Base-by-base conservation (phyloP, 23 tunicate genomes). In the Oikopleura vanhoeffeni region DNA sequence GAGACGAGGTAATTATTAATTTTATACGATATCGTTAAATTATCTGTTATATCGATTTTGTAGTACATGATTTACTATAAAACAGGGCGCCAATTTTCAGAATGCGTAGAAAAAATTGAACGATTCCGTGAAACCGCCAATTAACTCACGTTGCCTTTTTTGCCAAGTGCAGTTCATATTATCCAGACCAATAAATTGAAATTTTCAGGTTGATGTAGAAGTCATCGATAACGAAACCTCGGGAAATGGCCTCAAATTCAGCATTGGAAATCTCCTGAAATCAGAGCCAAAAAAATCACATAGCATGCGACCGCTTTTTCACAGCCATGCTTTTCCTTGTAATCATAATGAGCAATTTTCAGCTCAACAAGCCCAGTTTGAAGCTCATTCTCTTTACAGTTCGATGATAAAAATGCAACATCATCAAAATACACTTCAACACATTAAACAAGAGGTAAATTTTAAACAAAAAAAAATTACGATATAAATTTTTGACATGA, bases 401-500 rank as follows among this genome's bases (percentile, higher is more conserved):
- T 49, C 64, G 64, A 49, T 49, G 64, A 49, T 49, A 49, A 49
- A 49, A 49, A 49, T 49, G 64, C 64, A 49, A 49, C 64, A 49
- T 49, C 64, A 49, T 8, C 64, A 49, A 24, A 13, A 49, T 8
- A 13, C 13, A 49, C 13, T 71, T 71, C 79, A 71, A 4, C 27
- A 32, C 27, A 71, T 71, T 32, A 71, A 71, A 71, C 79, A 71
- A 71, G 79, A 71, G 79, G 79, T n/a, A n/a, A n/a, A n/a, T n/a
- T n/a, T n/a, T n/a, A n/a, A n/a, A n/a, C n/a, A n/a, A n/a, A n/a
- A n/a, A n/a, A n/a, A n/a, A n/a, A n/a, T n/a, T n/a, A n/a, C n/a
- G n/a, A n/a, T n/a, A n/a, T n/a, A n/a, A n/a, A n/a, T n/a, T n/a
- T n/a, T n/a, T n/a, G n/a, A n/a, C n/a, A n/a, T n/a, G n/a, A n/a